Base-by-base conservation (phyloP, 2,888 invertebrate genomes). In the Ariolimax columbianus region DNA sequence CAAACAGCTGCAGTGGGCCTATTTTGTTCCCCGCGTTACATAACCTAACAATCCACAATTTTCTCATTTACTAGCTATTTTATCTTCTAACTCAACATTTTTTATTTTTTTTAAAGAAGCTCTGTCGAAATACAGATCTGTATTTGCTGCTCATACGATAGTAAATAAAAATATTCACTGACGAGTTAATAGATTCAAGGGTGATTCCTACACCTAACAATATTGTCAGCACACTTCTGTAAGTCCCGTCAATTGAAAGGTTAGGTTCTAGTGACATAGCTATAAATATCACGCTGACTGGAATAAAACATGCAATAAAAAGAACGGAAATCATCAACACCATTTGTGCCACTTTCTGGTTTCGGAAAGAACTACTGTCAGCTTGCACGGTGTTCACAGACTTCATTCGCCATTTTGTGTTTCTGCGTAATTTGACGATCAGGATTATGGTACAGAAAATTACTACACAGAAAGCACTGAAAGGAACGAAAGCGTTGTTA, bases 181-280 rank as follows among this genome's bases (percentile, higher is more conserved):
- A 68, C 23, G 68, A 68, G 33, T 68, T 68, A 36, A 68, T 68
- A 36, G 68, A 68, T 36, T 68, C 68, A 11, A 68, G 36, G 36
- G 36, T 14, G 36, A 33, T 11, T 17, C 33, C 19, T 17, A 30
- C 19, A 33, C 68, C 68, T 30, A 1, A 9, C 36, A 68, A 17
- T 68, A 33, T 17, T 68, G 36, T 3, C 3, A 33, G 30, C 0
- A 30, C 19, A 30, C 36, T 36, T 17, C 6, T 36, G 3, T 68
- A 19, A 17, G 17, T 14, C 17, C 68, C 68, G 19, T 68, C 68
- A 6, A 68, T 9, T 30, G 68, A 68, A 6, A 68, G 33, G 33
- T 68, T 17, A 36, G 68, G 68, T 36, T 36, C 33, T 7, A 68
- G n/a, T 14, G 68, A 14, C 68, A 68, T 68, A 17, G 36, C 68